A percentile compares a stretch with the other conserved stretches of the same genome.
Conservation (phyloP, 1,140 invertebrate genomes). For the Colletes latitarsis region DNA sequence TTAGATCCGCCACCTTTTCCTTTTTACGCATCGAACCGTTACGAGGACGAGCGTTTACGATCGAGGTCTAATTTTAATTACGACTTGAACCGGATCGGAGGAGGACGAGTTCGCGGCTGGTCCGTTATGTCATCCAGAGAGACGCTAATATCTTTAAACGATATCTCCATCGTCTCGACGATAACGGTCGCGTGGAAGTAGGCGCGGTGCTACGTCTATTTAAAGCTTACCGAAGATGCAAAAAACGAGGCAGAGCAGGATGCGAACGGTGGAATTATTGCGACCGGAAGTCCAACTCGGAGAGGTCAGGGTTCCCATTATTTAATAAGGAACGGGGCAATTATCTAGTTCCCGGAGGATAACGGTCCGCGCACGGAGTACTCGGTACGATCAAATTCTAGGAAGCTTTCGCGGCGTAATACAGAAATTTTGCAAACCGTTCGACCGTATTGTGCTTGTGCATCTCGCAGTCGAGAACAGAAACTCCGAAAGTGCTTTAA, state of each 20-base stretch:
- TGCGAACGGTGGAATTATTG: slow-evolving; percentile 5
- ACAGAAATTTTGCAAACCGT: too few species aligned
- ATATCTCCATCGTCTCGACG: neutral
- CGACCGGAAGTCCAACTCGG: neutral
- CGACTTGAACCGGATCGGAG: neutral
- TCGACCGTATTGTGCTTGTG: too few species aligned
- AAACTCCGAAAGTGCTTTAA: slow-evolving; percentile 1
- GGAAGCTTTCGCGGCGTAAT: too few species aligned
- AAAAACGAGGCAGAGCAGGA: neutral
- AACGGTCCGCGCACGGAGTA: neutral
- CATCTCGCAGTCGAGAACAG: too few species aligned
- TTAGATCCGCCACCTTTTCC: slow-evolving; percentile 33
- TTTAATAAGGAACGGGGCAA: neutral
- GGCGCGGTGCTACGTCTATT: too few species aligned
- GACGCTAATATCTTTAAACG: slow-evolving; percentile 22
- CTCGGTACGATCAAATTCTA: too few species aligned
- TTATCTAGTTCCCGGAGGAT: neutral
- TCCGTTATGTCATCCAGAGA: slow-evolving; percentile 1
- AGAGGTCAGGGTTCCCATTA: neutral
- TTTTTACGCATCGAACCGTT: slow-evolving; percentile 16
- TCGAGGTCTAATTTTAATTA: neutral
- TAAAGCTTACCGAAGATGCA: too few species aligned
- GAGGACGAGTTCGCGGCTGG: slow-evolving; percentile 11
- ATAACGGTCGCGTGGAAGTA: slow-evolving; percentile 32
- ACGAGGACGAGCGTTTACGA: neutral